Base-by-base conservation (phyloP, 2,888 invertebrate genomes). In the Drosophila anceps region DNA sequence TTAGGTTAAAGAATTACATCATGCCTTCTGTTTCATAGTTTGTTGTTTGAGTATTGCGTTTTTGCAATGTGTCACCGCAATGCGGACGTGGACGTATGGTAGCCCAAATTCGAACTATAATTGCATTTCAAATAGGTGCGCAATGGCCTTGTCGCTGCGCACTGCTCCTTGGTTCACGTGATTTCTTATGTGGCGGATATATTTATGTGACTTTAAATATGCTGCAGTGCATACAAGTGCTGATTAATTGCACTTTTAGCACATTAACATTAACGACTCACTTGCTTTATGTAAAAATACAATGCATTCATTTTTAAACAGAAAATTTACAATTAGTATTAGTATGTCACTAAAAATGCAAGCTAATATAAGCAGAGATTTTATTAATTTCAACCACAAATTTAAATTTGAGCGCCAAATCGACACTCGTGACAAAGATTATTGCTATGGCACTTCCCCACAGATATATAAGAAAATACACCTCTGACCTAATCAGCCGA, bases 81-180 rank as follows among this genome's bases (percentile, higher is more conserved):
- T 78, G 70, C 89, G 89, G 81, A 86, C 89, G 69, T 84, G 77
- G 57, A 55, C 61, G 55, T 76, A 51, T 69, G 71, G 54, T 63
- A 57, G 71, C 51, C 66, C 18, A 72, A 76, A 73, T 73, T 53
- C 61, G 82, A 64, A 79, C 79, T 69, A 61, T 76, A 84, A 88
- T 77, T 69, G 90, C 88, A 88, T 82, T 82, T 88, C 73, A 84
- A 84, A 88, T 77, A 90, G 74, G 44, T 57, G 20, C 57, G 27
- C 59, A 44, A 44, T 82, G 81, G 73, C 84, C 84, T 84, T 84
- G 86, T 29, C 27, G 44, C 65, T 50, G 63, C 41, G 51, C 78
- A 78, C 55, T 64, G 74, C 57, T 82, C 63, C 65, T 61, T 62
- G 44, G 18, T 50, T 66, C 88, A 90, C 83, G 90, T 88, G 88